A percentile compares a stretch with the other conserved stretches of the same genome.
Conservation (phyloP, 2,113 vertebrate species). For the Marmota flaviventris region DNA sequence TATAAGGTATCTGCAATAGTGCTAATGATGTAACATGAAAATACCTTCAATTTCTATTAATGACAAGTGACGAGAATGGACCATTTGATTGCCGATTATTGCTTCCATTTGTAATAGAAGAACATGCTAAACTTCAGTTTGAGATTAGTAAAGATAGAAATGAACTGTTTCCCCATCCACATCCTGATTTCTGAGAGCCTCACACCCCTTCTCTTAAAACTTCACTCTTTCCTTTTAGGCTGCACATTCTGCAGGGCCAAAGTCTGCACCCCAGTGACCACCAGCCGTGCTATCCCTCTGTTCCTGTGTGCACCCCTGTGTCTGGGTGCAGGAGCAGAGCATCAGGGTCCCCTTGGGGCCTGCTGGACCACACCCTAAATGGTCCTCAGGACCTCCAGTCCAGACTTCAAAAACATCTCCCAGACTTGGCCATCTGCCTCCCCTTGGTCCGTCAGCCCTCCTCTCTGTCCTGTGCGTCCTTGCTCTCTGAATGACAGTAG, state of each 20-base stretch:
- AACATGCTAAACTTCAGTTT: constrained; percentile 11
- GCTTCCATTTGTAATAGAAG: background rate
- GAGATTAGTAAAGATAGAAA: background rate
- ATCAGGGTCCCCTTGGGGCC: no score
- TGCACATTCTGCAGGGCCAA: background rate
- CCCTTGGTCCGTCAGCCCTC: background rate
- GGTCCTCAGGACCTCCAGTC: background rate
- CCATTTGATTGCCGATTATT: background rate
- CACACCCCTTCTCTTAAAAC: background rate
- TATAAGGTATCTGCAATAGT: background rate
- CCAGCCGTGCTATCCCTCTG: background rate
- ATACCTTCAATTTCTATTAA: constrained; percentile 13
- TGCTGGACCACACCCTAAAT: no score
- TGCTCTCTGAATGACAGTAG: background rate
- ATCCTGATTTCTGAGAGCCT: background rate
- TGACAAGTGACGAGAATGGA: background rate
- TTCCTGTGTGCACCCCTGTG: background rate
- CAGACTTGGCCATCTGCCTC: background rate
- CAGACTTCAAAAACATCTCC: background rate
- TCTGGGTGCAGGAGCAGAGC: background rate
- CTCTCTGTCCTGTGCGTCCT: background rate
- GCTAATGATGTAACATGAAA: background rate
- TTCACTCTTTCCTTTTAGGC: background rate
- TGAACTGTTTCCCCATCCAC: background rate
- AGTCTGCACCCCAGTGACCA: accelerated